Base-by-base conservation (phyloP, 2,797 vertebrate species). In the Xenops minutus region DNA sequence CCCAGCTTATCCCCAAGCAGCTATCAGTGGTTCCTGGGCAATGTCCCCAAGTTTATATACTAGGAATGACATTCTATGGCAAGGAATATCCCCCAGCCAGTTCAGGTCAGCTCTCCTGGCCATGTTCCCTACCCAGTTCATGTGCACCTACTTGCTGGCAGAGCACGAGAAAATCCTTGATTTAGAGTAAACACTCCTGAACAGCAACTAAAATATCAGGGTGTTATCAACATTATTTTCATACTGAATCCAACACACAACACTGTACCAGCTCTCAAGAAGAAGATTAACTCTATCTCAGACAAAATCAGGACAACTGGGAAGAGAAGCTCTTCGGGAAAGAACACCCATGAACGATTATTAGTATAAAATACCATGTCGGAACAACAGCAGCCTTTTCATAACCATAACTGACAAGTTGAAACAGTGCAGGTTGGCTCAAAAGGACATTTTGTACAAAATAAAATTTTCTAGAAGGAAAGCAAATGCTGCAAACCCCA, bases 341-440 rank as follows among this genome's bases (percentile, higher is more conserved):
- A 69, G 14, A 62, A 68, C 72, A 51, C 12, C 15, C 0, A 0
- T 18, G 9, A 78, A 61, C 0, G 3, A 17, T 2, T 32, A 11
- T 17, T 75, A 34, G 15, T 63, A 12, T 36, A 22, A 93, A 78
- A 46, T n/a, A 41, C 37, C 29, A 30, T 5, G 8, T 43, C 49
- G 23, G 30, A 75, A 85, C 9, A 59, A 15, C 9, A 46, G 34
- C 18, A 43, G 11, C 19, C 18, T 55, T 76, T 68, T 51, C n/a
- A 43, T 32, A 79, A 75, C 26, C 6, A 17, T 18, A 49, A 5
- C 7, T 41, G 44, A 62, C 24, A 44, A 49, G 23, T 6, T 58
- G 10, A 75, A 26, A 23, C 20, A 24, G 7, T 78, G n/a, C 26
- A 41, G 14, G 0, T 34, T 26, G 12, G 32, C 63, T 89, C 34